Evolutionary conservation across 2,888 invertebrate species (phyloP), one percentile per base, ranked within the genome.

Genomic region (Eucera pruinosa): DNA sequence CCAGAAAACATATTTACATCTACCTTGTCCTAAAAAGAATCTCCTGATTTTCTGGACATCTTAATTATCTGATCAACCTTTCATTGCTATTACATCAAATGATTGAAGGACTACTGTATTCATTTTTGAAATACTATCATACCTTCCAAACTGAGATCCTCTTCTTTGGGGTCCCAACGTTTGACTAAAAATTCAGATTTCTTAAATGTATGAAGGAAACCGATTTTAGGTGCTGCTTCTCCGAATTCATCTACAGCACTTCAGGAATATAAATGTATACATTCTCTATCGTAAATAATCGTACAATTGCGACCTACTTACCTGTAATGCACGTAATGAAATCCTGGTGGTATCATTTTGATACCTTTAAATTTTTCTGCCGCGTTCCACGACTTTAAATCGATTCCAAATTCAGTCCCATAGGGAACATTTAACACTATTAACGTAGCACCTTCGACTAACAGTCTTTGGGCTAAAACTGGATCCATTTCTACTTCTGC

Each of bases 301-400:
- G 7, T 94, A 94, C 72, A 20, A 55, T 27, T 13, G 1, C 6
- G 13, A 13, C 20, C 18, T 41, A 66, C 92, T 86, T 94, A 95
- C 93, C 97, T 96, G 91, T 96, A 98, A 93, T 98, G 98, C 18
- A 99, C 94, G 90, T 96, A 98, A 92, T 99, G 99, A 65, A 98
- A 93, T 6, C 99, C 99, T 1, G 98, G 97, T 0, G 99, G 99
- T 87, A 99, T 99, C 98, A 99, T 98, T 94, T 99, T 99, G 33
- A 99, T 95, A 0, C 99, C 99, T 87, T 95, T 95, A 92, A 99
- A 99, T 90, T 97, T 97, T 70, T 97, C 96, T 2, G 97, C 98
- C 0, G 97, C 97, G 80, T 95, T 96, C 97, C 98, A 99, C 0
- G 95, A 95, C 89, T 96, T 96, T 91, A 97, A 94, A 92, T 99